phyloP scores from a whole-genome alignment of 2,113 vertebrate species.

The Opisthocomus hoazin region DNA sequence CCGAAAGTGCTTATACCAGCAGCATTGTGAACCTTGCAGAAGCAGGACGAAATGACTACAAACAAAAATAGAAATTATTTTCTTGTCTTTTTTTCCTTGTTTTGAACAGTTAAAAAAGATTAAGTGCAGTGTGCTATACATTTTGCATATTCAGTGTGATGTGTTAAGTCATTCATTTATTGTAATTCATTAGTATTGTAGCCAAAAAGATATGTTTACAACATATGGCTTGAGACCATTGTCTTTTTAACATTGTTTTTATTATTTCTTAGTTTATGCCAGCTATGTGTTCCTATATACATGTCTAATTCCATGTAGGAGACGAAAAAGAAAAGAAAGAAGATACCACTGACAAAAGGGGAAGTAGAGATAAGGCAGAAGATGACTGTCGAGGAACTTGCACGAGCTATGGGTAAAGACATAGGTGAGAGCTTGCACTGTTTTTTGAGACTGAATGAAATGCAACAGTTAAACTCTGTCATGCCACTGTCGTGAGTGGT shows the following conservation, averaged over 20 bases:
- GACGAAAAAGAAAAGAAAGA: slow-evolving; percentile 26
- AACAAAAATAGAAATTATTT: background rate
- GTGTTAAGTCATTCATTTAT: background rate
- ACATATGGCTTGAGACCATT: background rate
- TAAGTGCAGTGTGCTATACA: background rate
- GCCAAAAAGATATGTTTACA: background rate
- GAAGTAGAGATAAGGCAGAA: slow-evolving; percentile 79
- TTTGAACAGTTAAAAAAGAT: background rate
- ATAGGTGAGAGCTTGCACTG: slow-evolving; percentile 65
- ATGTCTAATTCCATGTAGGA: slow-evolving; percentile 23
- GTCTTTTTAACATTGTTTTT: background rate
- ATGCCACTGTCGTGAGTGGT: background rate
- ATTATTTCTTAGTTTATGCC: background rate
- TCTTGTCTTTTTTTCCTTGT: background rate
- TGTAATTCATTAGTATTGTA: background rate
- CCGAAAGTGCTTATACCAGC: background rate
- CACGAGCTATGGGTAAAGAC: slow-evolving; percentile 82
- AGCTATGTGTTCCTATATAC: background rate
- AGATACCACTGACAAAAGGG: slow-evolving; percentile 48
- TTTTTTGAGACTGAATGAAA: background rate
- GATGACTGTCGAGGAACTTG: slow-evolving; percentile 80
- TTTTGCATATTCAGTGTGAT: background rate
- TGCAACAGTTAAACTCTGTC: background rate
- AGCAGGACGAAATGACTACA: background rate
- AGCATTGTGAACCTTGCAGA: background rate